Conservation (phyloP, 2,797 vertebrate genomes). For the Graptemys geographica region DNA sequence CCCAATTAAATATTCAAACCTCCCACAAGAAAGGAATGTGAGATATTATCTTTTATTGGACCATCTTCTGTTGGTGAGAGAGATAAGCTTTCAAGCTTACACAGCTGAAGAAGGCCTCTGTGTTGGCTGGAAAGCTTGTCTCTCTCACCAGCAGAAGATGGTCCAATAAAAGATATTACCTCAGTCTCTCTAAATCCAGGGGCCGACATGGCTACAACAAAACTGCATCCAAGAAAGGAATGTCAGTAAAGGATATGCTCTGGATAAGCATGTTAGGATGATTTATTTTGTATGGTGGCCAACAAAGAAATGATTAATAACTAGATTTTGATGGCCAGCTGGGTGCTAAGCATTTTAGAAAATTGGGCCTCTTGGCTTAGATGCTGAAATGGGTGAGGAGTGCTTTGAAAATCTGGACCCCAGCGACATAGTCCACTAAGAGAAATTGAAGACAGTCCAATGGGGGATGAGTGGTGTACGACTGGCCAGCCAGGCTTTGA, state of each 20-base stretch:
- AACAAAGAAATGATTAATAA: conserved; percentile 49
- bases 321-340: neutral
- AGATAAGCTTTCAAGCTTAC: too few species aligned
- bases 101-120: too few species aligned
- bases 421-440: neutral
- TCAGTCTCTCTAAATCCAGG: too few species aligned
- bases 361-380: neutral
- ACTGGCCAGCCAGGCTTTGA: fast-evolving
- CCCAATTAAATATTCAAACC: conserved; percentile 60
- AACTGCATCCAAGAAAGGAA: neutral
- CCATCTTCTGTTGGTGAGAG: too few species aligned
- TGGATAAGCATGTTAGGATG: conserved; percentile 35
- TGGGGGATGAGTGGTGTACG: neutral
- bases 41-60: too few species aligned
- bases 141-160: too few species aligned
- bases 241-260: conserved; percentile 44
- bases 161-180: too few species aligned
- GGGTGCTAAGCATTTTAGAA: conserved; percentile 22
- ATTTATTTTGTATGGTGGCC: conserved; percentile 54
- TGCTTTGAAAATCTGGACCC: neutral
- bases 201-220: too few species aligned
- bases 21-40: neutral
- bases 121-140: too few species aligned
- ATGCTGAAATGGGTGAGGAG: neutral
- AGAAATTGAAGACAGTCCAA: too few species aligned